Conservation (phyloP, 2,888 invertebrate species). For the Philopedon plagiatum region DNA sequence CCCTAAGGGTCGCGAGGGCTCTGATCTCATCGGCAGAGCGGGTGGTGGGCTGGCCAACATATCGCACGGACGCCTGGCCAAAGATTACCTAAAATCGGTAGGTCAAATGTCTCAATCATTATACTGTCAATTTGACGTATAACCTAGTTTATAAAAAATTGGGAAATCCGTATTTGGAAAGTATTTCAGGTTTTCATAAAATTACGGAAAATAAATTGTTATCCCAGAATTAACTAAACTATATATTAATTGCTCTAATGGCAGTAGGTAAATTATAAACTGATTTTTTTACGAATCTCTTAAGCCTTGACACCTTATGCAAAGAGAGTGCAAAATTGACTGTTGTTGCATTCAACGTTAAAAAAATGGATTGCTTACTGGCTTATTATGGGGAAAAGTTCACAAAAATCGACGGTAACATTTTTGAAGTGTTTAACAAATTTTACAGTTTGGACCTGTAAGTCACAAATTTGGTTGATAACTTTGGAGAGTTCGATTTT, state of each 20-base stretch:
- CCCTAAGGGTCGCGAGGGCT: too few relatives aligned
- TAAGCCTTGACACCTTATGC: conserved; percentile 2
- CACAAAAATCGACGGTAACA: conserved; percentile 60
- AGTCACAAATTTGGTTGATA: conserved; percentile 49
- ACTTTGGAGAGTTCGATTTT: conserved; percentile 12
- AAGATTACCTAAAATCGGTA: neutral
- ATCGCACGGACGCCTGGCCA: too few relatives aligned
- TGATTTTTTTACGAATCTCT: neutral
- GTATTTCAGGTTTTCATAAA: neutral
- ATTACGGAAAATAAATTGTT: neutral
- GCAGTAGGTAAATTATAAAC: neutral
- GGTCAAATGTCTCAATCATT: neutral
- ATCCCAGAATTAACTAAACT: neutral
- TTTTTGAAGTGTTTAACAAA: conserved; percentile 61
- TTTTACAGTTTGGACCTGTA: conserved; percentile 61
- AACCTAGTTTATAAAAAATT: conserved; percentile 35
- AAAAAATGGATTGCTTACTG: conserved; percentile 60
- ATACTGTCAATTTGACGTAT: conserved; percentile 29
- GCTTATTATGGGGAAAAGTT: conserved; percentile 61
- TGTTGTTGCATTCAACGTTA: neutral
- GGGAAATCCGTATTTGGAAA: conserved; percentile 16
- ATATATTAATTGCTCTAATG: neutral
- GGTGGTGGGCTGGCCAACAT: too few relatives aligned
- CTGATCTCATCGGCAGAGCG: too few relatives aligned
- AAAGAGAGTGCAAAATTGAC: conserved; percentile 2